Percentiles rank a stretch among this genome's conserved stretches.
Conservation (phyloP, 2,888 invertebrate species). For the Tenodera sinensis region DNA sequence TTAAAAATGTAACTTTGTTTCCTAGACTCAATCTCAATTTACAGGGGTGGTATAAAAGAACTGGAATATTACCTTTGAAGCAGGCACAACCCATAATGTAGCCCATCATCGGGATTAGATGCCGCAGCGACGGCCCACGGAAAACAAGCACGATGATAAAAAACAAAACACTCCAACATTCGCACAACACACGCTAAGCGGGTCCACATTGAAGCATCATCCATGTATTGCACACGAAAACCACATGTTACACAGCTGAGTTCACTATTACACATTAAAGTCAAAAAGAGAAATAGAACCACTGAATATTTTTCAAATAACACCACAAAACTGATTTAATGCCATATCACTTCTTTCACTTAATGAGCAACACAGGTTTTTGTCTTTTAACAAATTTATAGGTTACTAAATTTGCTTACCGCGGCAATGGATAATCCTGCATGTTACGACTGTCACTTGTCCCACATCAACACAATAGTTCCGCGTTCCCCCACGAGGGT, state of each 20-base stretch:
- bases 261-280: too few relatives aligned
- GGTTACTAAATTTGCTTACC: not conserved
- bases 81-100: constrained; percentile 93
- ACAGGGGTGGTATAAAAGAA: too few relatives aligned
- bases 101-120: constrained; percentile 71
- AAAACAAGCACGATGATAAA: not conserved
- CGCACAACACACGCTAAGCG: not conserved
- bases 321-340: not conserved
- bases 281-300: too few relatives aligned
- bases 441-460: not conserved
- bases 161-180: not conserved
- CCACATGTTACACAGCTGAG: too few relatives aligned
- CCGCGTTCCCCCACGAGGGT: not conserved
- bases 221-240: too few relatives aligned
- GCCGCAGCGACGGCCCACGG: not conserved
- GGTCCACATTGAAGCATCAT: not conserved
- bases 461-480: not conserved
- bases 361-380: not conserved
- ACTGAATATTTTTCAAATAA: not conserved
- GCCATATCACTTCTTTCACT: not conserved
- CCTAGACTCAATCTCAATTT: too few relatives aligned
- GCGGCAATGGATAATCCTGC: not conserved
- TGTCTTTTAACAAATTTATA: not conserved
- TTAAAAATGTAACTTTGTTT: too few relatives aligned
- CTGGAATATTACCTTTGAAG: constrained; percentile 68